phyloP scores from a whole-genome alignment of 2,113 vertebrate species.

The Regulus satrapa region DNA sequence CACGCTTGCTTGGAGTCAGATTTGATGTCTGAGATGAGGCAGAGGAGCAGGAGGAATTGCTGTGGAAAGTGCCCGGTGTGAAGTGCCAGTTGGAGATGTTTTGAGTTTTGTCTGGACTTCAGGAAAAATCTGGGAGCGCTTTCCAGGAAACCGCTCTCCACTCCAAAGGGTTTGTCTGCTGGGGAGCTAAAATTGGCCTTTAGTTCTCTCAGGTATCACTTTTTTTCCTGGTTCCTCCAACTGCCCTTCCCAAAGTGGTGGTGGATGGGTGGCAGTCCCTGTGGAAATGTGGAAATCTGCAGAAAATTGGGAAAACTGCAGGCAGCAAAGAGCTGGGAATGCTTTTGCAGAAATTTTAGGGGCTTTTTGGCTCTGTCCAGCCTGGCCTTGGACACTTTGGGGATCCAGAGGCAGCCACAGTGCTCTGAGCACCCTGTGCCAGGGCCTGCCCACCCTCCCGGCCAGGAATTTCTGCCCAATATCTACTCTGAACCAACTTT shows the following conservation, averaged over 20 bases:
- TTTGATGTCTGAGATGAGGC: fast-evolving
- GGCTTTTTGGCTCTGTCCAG: neutral
- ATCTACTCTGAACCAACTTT: too few relatives aligned
- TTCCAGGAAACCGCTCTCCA: neutral
- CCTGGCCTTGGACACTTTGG: neutral
- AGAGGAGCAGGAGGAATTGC: neutral
- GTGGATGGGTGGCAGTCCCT: neutral
- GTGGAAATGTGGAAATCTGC: fast-evolving
- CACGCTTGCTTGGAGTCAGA: neutral
- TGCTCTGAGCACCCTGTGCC: neutral
- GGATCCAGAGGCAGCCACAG: neutral
- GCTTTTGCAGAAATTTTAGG: fast-evolving
- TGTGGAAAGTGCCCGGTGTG: neutral
- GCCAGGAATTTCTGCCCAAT: neutral
- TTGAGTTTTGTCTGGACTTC: neutral
- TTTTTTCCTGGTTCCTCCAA: neutral
- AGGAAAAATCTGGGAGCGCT: neutral
- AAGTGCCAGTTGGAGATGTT: neutral
- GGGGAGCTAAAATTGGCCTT: neutral
- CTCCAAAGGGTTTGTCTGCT: neutral
- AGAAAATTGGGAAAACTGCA: neutral
- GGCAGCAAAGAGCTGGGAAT: fast-evolving
- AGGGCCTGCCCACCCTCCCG: neutral
- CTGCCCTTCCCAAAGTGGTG: fast-evolving
- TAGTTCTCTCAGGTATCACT: fast-evolving